Percentiles rank a stretch among this genome's conserved stretches.
phyloP scores from a whole-genome alignment of 2,888 invertebrate genomes.

The Vesta saturnalis region DNA sequence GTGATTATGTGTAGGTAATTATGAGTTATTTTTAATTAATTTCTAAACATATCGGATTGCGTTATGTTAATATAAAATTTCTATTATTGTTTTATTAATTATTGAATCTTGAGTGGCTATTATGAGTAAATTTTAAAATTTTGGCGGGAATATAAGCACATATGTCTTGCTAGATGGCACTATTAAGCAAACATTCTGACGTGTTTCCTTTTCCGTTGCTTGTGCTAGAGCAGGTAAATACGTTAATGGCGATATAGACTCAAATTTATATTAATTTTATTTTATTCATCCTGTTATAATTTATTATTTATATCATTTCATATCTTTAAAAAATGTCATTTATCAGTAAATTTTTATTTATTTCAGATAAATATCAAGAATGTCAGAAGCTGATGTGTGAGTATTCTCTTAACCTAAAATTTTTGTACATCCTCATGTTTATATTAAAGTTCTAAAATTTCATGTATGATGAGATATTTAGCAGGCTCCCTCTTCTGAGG shows the following conservation, averaged over 20 bases:
- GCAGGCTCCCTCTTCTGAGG: conserved; percentile 60
- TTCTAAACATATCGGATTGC: no score
- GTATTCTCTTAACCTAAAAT: conserved; percentile 62
- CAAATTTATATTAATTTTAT: neutral
- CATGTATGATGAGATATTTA: conserved; percentile 50
- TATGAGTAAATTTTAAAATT: no score
- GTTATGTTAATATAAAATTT: no score
- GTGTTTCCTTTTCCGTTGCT: conserved; percentile 9
- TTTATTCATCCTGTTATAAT: neutral
- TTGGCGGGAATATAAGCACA: no score
- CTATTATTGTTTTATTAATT: no score
- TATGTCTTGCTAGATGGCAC: no score
- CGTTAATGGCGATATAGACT: neutral
- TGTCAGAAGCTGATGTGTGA: conserved; percentile 88
- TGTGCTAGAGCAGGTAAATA: conserved; percentile 2
- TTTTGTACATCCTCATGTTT: conserved; percentile 32
- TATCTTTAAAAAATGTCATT: neutral
- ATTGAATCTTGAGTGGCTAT: no score
- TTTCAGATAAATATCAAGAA: conserved; percentile 63
- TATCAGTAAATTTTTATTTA: conserved; percentile 2
- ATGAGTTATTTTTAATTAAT: no score
- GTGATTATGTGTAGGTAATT: no score
- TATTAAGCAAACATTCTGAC: no score
- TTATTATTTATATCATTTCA: neutral
- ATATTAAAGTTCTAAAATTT: neutral